These are phyloP conservation scores for Globodera rostochiensis DNA, from an alignment of 1,140 invertebrate genomes.

Conservation along the genomic window DNA sequence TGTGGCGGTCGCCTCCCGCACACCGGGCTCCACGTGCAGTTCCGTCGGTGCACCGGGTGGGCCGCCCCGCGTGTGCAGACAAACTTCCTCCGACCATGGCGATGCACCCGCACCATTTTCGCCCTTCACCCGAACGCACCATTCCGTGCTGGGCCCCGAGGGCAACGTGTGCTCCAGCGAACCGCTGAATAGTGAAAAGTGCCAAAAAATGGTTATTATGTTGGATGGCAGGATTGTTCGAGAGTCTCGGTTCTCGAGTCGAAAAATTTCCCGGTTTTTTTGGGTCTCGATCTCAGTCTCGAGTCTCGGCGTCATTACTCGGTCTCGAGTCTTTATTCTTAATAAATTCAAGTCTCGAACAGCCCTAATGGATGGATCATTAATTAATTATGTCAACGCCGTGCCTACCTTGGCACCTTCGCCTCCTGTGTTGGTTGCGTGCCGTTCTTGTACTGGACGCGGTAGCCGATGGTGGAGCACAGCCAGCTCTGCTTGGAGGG, in stretches of 20 bases:
- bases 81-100: slow-evolving; percentile 58
- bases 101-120: slow-evolving; percentile 64
- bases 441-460: slow-evolving; percentile 51
- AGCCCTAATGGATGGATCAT: background rate
- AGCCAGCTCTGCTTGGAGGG: slow-evolving; percentile 57
- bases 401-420: slow-evolving; percentile 38
- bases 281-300: too few species aligned
- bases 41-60: slow-evolving; percentile 58
- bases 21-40: slow-evolving; percentile 51
- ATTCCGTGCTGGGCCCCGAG: slow-evolving; percentile 61
- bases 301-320: too few species aligned
- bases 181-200: slow-evolving; percentile 33
- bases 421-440: slow-evolving; percentile 39
- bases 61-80: slow-evolving; percentile 55
- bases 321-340: too few species aligned
- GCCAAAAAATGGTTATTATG: too few species aligned
- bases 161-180: slow-evolving; percentile 55
- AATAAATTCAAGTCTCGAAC: too few species aligned
- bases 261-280: too few species aligned
- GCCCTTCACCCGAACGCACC: slow-evolving; percentile 57
- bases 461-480: slow-evolving; percentile 57
- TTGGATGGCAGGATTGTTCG: too few species aligned
- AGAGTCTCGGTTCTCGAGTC: too few species aligned
- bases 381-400: background rate
- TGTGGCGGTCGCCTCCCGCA: slow-evolving; percentile 42